A percentile compares a stretch with the other conserved stretches of the same genome.
Conservation (phyloP, 2,797 vertebrate species). For the Eremophila alpestris region DNA sequence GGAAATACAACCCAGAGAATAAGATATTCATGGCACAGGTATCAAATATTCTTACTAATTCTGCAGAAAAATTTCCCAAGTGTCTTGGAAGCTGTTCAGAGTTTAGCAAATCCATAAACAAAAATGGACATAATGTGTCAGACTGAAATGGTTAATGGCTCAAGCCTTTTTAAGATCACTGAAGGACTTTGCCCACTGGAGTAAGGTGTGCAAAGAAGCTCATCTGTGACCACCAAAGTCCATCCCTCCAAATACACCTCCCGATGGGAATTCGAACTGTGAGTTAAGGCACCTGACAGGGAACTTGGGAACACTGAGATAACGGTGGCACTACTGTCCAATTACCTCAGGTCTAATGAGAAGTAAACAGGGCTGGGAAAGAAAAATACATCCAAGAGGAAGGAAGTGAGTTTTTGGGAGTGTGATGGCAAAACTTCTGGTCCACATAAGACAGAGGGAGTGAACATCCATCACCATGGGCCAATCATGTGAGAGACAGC, state of each 20-base stretch:
- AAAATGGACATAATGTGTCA: background rate
- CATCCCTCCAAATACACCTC: background rate
- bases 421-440: background rate
- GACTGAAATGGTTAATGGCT: background rate
- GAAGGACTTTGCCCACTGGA: background rate
- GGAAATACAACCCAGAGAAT: background rate
- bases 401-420: background rate
- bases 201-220: background rate
- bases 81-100: background rate
- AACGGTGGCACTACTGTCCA: background rate
- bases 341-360: background rate
- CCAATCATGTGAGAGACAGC: accelerated
- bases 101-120: background rate
- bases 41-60: background rate
- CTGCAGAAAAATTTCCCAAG: background rate
- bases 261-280: background rate
- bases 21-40: background rate
- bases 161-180: background rate
- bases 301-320: background rate
- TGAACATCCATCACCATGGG: background rate
- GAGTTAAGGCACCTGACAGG: background rate
- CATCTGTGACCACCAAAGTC: background rate
- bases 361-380: background rate
- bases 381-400: background rate
- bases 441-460: background rate